Conservation (phyloP, 2,888 invertebrate genomes). For the Phymatocera aterrima region DNA sequence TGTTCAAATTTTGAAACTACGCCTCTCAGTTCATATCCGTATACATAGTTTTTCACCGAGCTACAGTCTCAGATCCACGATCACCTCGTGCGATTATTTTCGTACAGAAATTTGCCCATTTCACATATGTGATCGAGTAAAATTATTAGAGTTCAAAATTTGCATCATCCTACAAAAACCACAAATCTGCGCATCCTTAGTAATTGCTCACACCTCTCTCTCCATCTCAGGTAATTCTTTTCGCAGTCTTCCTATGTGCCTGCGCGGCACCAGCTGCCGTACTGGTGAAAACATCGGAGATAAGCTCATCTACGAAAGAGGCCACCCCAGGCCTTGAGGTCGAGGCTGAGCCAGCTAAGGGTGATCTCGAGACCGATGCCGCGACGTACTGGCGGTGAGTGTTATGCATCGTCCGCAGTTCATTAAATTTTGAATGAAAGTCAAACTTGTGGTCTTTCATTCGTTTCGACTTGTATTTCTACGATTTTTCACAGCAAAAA, state of each 20-base stretch:
- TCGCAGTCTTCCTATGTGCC: slow-evolving; percentile 16
- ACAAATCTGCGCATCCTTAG: neutral
- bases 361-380: slow-evolving; percentile 13
- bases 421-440: too few relatives aligned
- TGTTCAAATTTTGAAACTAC: neutral
- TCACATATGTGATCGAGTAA: neutral
- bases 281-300: neutral
- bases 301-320: neutral
- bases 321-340: neutral
- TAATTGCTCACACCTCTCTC: neutral
- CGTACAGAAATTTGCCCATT: neutral
- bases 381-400: neutral
- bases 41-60: neutral
- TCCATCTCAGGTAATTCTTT: slow-evolving; percentile 3
- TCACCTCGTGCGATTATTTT: neutral
- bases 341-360: neutral
- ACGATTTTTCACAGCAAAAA: neutral
- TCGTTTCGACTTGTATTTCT: neutral
- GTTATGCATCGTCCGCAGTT: neutral
- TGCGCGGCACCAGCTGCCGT: neutral
- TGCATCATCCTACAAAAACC: neutral
- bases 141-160: neutral
- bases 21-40: neutral
- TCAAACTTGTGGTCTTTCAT: neutral
- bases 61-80: neutral